These are phyloP conservation scores for Parambassis ranga DNA, from an alignment of 2,797 vertebrate genomes.

Conservation along the genomic window DNA sequence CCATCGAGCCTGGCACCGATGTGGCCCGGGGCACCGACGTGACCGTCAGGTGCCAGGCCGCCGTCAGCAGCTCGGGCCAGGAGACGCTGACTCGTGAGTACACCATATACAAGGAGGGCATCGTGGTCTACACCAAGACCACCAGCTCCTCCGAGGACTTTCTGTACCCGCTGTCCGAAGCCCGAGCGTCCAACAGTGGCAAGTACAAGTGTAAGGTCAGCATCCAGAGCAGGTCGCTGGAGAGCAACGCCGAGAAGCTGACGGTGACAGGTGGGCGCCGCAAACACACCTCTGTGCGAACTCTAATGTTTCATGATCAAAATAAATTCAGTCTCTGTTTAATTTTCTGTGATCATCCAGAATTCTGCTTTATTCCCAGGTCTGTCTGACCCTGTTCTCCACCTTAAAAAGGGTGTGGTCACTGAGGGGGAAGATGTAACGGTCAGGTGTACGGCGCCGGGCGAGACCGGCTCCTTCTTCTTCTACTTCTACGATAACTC, in stretches of 20 bases:
- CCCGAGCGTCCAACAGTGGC: slow-evolving; percentile 63
- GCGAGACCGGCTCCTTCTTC: slow-evolving; percentile 55
- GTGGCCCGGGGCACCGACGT: slow-evolving; percentile 67
- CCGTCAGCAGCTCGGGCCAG: background rate
- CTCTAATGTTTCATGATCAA: no score
- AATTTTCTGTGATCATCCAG: no score
- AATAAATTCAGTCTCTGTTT: no score
- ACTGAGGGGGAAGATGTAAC: slow-evolving; percentile 65
- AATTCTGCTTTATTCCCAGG: slow-evolving; percentile 64
- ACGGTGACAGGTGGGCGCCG: slow-evolving; percentile 74
- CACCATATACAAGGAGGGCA: slow-evolving; percentile 61
- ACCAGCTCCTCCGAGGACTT: slow-evolving; percentile 28
- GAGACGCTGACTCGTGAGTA: slow-evolving; percentile 36
- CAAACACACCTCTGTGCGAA: no score
- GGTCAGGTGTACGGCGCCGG: slow-evolving; percentile 53
- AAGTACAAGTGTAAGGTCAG: slow-evolving; percentile 67
- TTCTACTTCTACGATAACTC: slow-evolving; percentile 59
- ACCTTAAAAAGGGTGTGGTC: slow-evolving; percentile 4
- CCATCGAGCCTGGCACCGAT: slow-evolving; percentile 47
- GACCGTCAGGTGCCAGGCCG: slow-evolving; percentile 58
- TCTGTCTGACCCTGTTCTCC: slow-evolving; percentile 64
- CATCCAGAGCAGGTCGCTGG: accelerated
- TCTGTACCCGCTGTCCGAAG: slow-evolving; percentile 35
- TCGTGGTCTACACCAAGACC: slow-evolving; percentile 25
- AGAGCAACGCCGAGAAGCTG: slow-evolving; percentile 33